A percentile compares a stretch with the other conserved stretches of the same genome.
Evolutionary conservation across 2,888 invertebrate species (phyloP).

Genomic region (Papilio protenor): DNA sequence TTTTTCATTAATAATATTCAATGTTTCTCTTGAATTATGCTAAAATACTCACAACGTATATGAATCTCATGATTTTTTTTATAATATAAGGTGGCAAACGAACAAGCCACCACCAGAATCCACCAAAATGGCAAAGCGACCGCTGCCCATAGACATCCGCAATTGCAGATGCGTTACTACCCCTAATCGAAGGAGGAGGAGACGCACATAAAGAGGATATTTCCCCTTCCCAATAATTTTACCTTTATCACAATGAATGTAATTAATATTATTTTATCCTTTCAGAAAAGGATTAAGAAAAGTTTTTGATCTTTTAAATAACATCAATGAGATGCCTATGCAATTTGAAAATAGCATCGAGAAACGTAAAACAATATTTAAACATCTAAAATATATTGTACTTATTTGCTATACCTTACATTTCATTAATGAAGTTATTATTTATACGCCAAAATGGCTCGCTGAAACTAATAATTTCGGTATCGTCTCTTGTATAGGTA

Average conservation of each 20-base stretch:
- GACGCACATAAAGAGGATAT: too few species aligned
- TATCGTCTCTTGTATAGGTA: background rate
- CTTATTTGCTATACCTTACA: background rate
- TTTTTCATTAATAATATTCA: background rate
- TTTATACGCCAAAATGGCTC: background rate
- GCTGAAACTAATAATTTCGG: background rate
- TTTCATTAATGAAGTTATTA: conserved; percentile 4
- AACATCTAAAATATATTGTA: conserved; percentile 7
- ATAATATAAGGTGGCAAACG: too few species aligned
- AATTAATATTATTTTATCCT: background rate
- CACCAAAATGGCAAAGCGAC: too few species aligned
- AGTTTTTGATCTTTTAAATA: conserved; percentile 49
- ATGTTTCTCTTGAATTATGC: background rate
- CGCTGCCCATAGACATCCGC: too few species aligned
- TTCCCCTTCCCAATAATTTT: too few species aligned
- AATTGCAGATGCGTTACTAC: too few species aligned
- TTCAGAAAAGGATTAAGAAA: conserved; percentile 31
- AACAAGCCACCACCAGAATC: too few species aligned
- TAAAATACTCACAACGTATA: background rate
- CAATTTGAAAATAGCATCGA: background rate
- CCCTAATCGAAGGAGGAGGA: too few species aligned
- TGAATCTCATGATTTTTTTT: too few species aligned
- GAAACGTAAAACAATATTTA: conserved; percentile 6
- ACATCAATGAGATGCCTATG: conserved; percentile 49
- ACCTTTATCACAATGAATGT: too few species aligned